Percentiles rank a stretch among this genome's conserved stretches.
Conservation (phyloP, 2,888 invertebrate species). For the Scaptomyza flava region DNA sequence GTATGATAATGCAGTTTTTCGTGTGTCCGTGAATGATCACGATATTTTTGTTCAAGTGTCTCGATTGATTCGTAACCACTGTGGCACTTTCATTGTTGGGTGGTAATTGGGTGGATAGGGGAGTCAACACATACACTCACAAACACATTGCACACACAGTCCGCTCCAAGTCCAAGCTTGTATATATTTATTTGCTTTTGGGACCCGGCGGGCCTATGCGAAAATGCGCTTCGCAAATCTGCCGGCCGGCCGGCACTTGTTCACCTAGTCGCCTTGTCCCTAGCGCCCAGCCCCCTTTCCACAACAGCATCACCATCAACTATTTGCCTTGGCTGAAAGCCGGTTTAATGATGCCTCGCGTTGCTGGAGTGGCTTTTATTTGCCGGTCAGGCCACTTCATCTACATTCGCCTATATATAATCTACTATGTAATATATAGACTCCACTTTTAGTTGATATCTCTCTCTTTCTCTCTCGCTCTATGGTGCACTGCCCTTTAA, state of each 20-base stretch:
- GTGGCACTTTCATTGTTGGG: conserved; percentile 56
- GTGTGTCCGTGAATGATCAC: conserved; percentile 26
- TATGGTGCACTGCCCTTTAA: conserved; percentile 50
- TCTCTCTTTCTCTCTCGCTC: background rate
- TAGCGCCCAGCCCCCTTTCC: background rate
- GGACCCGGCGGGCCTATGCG: conserved; percentile 13
- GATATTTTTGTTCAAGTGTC: conserved; percentile 47
- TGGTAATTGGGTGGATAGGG: conserved; percentile 29
- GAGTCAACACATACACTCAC: conserved; percentile 16
- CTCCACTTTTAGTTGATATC: conserved; percentile 21
- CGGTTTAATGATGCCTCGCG: conserved; percentile 62
- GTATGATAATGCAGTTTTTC: conserved; percentile 64
- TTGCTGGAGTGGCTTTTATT: conserved; percentile 59
- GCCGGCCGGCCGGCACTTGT: conserved; percentile 60
- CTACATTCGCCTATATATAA: conserved; percentile 41
- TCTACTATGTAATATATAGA: conserved; percentile 23
- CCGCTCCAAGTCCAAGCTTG: conserved; percentile 32
- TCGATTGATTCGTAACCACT: conserved; percentile 46
- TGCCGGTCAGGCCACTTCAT: conserved; percentile 54
- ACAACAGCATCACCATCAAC: conserved; percentile 5
- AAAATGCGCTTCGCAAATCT: conserved; percentile 22
- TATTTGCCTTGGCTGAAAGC: conserved; percentile 46
- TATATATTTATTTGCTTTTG: conserved; percentile 32
- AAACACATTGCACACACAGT: conserved; percentile 1
- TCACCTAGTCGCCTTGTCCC: conserved; percentile 42